Percentiles rank a stretch among this genome's conserved stretches.
These are phyloP conservation scores for Chrysopilus asiliformis DNA, from an alignment of 2,888 invertebrate genomes.

Conservation along the genomic window DNA sequence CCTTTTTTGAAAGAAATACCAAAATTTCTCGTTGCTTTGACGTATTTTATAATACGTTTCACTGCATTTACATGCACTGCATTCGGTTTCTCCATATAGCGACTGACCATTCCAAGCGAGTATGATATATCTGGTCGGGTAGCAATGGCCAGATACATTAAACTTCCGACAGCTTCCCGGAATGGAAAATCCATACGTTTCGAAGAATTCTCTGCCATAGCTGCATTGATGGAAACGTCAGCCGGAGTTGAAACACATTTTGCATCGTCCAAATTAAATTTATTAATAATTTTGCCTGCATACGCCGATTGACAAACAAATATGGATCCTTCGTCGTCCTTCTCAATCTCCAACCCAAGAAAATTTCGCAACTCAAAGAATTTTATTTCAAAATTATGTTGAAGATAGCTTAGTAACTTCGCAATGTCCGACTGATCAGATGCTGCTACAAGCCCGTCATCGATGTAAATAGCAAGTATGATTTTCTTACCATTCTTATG, in stretches of 20 bases:
- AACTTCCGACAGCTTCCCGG: conserved; percentile 4
- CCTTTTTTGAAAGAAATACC: conserved; percentile 9
- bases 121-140: conserved; percentile 5
- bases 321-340: conserved; percentile 3
- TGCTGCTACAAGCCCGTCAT: conserved; percentile 5
- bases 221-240: not conserved
- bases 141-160: conserved; percentile 7
- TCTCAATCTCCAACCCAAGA: conserved; percentile 10
- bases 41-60: conserved; percentile 15
- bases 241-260: conserved; percentile 1
- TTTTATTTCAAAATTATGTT: conserved; percentile 5
- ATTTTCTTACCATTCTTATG: not conserved
- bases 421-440: conserved; percentile 5
- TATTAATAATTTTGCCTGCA: conserved; percentile 1
- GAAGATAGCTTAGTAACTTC: conserved; percentile 2
- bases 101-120: conserved; percentile 1
- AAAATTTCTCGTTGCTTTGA: conserved; percentile 8
- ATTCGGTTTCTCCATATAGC: conserved; percentile 11
- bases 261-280: conserved; percentile 3
- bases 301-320: conserved; percentile 8
- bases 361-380: conserved; percentile 1
- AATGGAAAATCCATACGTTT: conserved; percentile 4
- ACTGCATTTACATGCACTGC: conserved; percentile 9
- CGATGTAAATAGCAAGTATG: conserved; percentile 6
- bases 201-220: not conserved